These are phyloP conservation scores for Mallotus villosus DNA, from an alignment of 2,797 vertebrate species.

Conservation along the genomic window DNA sequence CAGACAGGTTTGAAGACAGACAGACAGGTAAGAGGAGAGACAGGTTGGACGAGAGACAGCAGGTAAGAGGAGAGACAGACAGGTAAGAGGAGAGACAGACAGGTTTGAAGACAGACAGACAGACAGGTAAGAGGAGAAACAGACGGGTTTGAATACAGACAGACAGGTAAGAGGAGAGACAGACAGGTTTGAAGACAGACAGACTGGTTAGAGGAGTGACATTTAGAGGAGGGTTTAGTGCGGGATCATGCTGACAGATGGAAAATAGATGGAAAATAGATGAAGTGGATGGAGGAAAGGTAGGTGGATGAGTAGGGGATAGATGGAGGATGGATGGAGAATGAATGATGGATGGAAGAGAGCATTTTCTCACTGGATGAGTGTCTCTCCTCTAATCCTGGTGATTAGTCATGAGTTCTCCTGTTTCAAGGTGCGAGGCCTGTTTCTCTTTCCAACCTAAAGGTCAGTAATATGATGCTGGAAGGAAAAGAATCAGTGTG, in stretches of 20 bases:
- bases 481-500: slow-evolving; percentile 56
- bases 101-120: too few relatives aligned
- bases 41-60: too few relatives aligned
- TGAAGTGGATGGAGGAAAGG: not conserved
- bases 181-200: not conserved
- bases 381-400: slow-evolving; percentile 65
- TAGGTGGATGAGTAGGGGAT: slow-evolving; percentile 17
- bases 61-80: not conserved
- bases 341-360: slow-evolving; percentile 46
- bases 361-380: slow-evolving; percentile 55
- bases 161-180: not conserved
- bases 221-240: not conserved
- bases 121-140: not conserved
- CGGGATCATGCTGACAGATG: not conserved
- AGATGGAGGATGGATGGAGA: slow-evolving; percentile 9
- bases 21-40: too few relatives aligned
- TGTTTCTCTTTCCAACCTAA: slow-evolving; percentile 29
- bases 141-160: too few relatives aligned
- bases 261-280: slow-evolving; percentile 21
- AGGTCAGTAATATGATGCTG: slow-evolving; percentile 49
- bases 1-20: not conserved
- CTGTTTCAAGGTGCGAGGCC: slow-evolving; percentile 67
- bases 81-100: not conserved
- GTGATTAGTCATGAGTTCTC: slow-evolving; percentile 73
- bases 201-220: not conserved